Evolutionary conservation across 2,797 vertebrate genomes (phyloP).

Genomic region (Clarias laeviceps): DNA sequence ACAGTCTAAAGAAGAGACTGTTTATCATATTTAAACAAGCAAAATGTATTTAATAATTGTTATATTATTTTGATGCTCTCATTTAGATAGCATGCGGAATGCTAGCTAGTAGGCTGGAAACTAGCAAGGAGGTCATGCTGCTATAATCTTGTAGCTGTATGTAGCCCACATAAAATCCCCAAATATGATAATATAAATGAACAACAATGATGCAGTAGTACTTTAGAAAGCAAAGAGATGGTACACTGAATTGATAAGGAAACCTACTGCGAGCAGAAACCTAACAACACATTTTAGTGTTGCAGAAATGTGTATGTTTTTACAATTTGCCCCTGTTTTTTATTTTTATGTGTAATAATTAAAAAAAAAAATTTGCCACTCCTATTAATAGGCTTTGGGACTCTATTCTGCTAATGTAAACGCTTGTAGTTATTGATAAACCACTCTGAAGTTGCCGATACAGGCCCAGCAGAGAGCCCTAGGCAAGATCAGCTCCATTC

Average conservation of each 20-base stretch:
- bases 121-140: background rate
- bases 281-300: background rate
- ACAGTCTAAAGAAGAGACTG: background rate
- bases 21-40: background rate
- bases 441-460: conserved; percentile 47
- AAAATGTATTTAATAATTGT: background rate
- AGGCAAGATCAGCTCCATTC: conserved; percentile 34
- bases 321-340: background rate
- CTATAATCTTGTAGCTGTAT: background rate
- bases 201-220: background rate
- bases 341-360: background rate
- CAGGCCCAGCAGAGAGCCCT: conserved; percentile 47
- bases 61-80: background rate
- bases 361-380: too few relatives aligned
- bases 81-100: background rate
- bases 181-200: background rate
- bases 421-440: conserved; percentile 48
- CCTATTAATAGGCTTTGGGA: conserved; percentile 36
- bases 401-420: conserved; percentile 33
- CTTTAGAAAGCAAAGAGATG: background rate
- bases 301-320: background rate
- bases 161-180: background rate
- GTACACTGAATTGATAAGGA: background rate
- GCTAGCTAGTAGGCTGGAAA: background rate
- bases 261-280: background rate